Evolutionary conservation across 2,888 invertebrate genomes (phyloP), one percentile per base, ranked within the genome.

Genomic region (Epistrophe eligans): DNA sequence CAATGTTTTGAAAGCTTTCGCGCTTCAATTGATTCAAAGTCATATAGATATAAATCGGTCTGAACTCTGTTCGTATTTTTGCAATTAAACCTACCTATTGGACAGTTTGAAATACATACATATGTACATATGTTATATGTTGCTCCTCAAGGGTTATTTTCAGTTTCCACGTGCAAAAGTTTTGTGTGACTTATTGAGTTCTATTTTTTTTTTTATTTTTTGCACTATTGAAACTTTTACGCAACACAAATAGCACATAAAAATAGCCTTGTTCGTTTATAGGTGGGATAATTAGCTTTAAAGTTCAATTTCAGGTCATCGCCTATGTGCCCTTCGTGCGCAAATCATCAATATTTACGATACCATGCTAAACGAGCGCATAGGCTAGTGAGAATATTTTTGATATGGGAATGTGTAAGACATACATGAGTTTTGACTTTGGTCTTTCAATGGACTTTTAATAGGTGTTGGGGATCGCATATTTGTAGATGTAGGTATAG

Each of bases 251-350:
- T 15, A 35, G 57, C 45, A 57, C 43, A 43, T 13, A 4, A 13
- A 64, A 76, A 84, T 80, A 84, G 77, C 84, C 84, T 81, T 73
- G 62, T 62, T 73, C 28, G 64, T 45, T 77, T 84, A 24, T 79
- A 83, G 76, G 72, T 52, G 77, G 50, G 85, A 83, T 88, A 88
- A 88, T 88, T 91, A 91, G 91, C 91, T 91, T 91, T 90, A 89
- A 89, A 89, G 91, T 91, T 91, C 91, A 91, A 80, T 89, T 82
- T 85, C 90, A 90, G 91, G 91, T 91, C 91, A 90, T 89, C 88
- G 90, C 90, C 90, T 91, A 89, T 89, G 89, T 89, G 60, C 80
- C 80, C 81, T 50, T 19, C 40, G 55, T 57, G 64, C 19, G 76
- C 67, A 77, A 81, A 81, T 85, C 81, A 85, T 85, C 81, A 77